phyloP scores from a whole-genome alignment of 2,113 vertebrate genomes.

The Sitta europaea region DNA sequence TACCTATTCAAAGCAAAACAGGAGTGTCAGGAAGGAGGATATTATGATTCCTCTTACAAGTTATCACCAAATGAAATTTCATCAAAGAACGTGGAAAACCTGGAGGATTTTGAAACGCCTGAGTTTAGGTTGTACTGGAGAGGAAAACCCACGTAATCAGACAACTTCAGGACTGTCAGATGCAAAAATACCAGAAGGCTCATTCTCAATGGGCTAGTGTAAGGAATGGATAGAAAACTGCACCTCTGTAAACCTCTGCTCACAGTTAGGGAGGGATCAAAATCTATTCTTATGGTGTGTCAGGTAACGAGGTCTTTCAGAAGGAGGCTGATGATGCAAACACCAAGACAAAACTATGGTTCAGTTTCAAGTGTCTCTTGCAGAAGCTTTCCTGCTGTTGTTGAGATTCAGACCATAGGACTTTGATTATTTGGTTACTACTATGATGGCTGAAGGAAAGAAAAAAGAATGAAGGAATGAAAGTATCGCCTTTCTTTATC shows the following conservation, averaged over 20 bases:
- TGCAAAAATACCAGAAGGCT: background rate
- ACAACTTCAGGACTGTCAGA: background rate
- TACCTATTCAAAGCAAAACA: background rate
- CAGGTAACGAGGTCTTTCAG: background rate
- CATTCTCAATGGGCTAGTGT: background rate
- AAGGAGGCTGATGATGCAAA: background rate
- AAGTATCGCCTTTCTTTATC: background rate
- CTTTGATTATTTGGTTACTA: background rate
- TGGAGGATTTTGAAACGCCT: background rate
- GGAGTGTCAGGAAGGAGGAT: background rate
- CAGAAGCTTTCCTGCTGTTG: background rate
- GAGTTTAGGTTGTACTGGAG: background rate
- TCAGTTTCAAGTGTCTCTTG: background rate
- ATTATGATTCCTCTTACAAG: background rate
- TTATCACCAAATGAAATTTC: background rate
- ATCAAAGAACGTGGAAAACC: background rate
- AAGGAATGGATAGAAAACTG: background rate
- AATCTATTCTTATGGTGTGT: background rate
- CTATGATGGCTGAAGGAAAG: background rate
- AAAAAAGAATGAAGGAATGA: background rate
- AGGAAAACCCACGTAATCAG: background rate
- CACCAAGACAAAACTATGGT: background rate
- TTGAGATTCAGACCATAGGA: background rate
- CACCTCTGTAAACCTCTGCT: background rate
- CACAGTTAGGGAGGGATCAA: background rate